Conservation (phyloP, 1,140 invertebrate genomes). For the Euwallacea fornicatus region DNA sequence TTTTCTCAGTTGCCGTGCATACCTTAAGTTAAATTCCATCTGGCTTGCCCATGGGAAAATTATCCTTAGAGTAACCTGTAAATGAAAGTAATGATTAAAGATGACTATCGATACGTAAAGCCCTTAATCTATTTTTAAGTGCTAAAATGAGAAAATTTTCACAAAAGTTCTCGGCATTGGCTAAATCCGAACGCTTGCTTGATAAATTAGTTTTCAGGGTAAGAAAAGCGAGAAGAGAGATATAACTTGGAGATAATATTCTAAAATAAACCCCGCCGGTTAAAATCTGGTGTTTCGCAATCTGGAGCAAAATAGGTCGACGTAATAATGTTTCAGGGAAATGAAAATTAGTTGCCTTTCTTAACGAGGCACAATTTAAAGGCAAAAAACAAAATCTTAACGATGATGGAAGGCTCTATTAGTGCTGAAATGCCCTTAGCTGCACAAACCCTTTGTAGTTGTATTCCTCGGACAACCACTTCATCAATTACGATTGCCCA, state of each 20-base stretch:
- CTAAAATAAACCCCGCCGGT: constrained; percentile 29
- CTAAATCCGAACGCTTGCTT: constrained; percentile 4
- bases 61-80: too few species aligned
- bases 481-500: too few species aligned
- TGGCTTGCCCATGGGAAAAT: too few species aligned
- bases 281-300: constrained; percentile 20
- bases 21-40: too few species aligned
- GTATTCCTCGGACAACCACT: too few species aligned
- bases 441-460: too few species aligned
- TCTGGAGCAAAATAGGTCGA: constrained; percentile 17
- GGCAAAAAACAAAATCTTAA: background rate
- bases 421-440: background rate
- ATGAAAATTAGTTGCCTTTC: constrained; percentile 26
- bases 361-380: constrained; percentile 12
- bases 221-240: constrained; percentile 20
- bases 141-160: background rate
- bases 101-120: too few species aligned
- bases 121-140: constrained; percentile 2
- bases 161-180: constrained; percentile 13
- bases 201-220: constrained; percentile 26
- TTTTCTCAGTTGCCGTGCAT: too few species aligned
- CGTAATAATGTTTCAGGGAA: constrained; percentile 18
- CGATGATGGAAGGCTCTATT: background rate
- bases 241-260: constrained; percentile 31
- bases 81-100: too few species aligned